phyloP scores from a whole-genome alignment of 2,888 invertebrate genomes.

The Dioctria rufipes region DNA sequence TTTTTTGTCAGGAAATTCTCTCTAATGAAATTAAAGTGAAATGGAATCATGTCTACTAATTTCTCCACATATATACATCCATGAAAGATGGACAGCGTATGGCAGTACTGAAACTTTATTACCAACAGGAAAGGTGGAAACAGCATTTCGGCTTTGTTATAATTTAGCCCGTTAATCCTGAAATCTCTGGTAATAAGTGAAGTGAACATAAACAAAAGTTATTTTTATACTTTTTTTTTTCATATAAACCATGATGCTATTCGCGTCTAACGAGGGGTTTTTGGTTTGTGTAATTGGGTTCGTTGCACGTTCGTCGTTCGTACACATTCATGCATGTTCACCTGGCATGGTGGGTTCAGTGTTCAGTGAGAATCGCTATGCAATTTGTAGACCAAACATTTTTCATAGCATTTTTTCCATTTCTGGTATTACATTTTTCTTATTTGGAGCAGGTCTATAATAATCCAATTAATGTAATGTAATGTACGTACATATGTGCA shows the following conservation, averaged over 20 bases:
- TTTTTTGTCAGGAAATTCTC: background rate
- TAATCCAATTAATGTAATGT: slow-evolving; percentile 28
- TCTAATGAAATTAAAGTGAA: background rate
- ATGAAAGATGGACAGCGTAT: background rate
- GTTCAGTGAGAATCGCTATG: slow-evolving; percentile 6
- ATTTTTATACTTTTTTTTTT: slow-evolving; percentile 5
- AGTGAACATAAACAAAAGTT: slow-evolving; percentile 33
- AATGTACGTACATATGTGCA: background rate
- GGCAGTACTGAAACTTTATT: background rate
- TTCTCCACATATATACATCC: background rate
- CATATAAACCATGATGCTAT: background rate
- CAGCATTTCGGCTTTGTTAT: background rate
- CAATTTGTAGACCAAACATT: slow-evolving; percentile 41
- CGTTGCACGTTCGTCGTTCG: slow-evolving; percentile 17
- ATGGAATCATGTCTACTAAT: background rate
- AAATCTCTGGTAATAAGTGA: slow-evolving; percentile 10
- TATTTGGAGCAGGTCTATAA: slow-evolving; percentile 13
- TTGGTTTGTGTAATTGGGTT: slow-evolving; percentile 12
- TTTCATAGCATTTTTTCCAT: slow-evolving; percentile 21
- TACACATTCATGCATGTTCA: background rate
- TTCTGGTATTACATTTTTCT: slow-evolving; percentile 6
- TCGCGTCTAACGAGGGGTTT: background rate
- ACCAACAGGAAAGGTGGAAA: background rate
- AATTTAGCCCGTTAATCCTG: slow-evolving; percentile 4
- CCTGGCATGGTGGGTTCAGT: background rate